Conservation (phyloP, 2,797 vertebrate species). For the Avahi laniger region DNA sequence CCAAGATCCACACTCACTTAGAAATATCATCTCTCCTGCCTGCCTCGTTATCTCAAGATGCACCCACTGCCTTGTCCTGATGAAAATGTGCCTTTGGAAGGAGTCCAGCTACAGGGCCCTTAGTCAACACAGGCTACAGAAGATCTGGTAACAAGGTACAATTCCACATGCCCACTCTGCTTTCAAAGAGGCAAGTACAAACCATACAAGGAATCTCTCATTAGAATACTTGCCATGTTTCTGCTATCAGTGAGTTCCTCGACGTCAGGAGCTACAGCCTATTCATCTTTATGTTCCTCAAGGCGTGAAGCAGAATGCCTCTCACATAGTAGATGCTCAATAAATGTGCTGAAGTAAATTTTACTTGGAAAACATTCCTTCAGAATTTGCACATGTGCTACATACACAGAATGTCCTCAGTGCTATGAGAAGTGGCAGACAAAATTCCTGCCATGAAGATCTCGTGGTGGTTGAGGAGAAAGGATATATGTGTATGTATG, state of each 20-base stretch:
- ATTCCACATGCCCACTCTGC: not conserved
- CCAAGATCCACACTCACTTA: not conserved
- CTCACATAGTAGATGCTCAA: not conserved
- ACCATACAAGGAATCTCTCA: not conserved
- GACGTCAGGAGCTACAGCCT: not conserved
- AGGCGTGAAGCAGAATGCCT: not conserved
- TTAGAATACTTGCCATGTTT: not conserved
- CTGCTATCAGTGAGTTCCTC: not conserved
- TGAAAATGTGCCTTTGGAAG: not conserved
- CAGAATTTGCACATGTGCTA: not conserved
- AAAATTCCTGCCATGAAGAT: not conserved
- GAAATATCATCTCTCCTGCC: not conserved
- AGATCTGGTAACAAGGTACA: not conserved
- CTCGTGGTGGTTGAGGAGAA: not conserved
- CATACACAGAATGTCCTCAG: not conserved
- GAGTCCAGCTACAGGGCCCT: not conserved
- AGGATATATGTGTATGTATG: not conserved
- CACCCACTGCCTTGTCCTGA: not conserved
- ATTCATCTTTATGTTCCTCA: not conserved
- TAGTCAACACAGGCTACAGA: not conserved
- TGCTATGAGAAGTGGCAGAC: not conserved
- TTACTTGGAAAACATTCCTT: not conserved
- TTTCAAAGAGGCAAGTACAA: not conserved
- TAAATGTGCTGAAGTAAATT: not conserved
- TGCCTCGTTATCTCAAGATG: not conserved